These are phyloP conservation scores for Mactra quadrangularis DNA, from an alignment of 1,140 invertebrate species.

Conservation along the genomic window DNA sequence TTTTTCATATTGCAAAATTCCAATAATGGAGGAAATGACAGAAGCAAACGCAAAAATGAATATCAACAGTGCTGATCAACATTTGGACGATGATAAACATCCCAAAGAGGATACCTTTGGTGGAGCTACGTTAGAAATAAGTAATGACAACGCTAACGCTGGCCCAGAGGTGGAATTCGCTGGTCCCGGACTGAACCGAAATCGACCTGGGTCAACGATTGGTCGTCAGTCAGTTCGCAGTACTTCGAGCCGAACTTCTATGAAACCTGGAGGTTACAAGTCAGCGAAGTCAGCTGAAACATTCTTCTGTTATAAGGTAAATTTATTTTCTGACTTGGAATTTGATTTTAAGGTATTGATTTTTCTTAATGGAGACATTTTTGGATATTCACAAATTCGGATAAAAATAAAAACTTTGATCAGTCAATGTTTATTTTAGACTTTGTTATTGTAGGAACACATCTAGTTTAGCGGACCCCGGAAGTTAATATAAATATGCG, in stretches of 20 bases:
- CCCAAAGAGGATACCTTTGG: slow-evolving; percentile 66
- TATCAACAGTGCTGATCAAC: background rate
- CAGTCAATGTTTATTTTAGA: too few relatives aligned
- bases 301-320: slow-evolving; percentile 77
- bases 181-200: slow-evolving; percentile 56
- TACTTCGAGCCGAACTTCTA: slow-evolving; percentile 66
- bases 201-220: slow-evolving; percentile 71
- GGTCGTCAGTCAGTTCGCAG: slow-evolving; percentile 68
- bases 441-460: too few relatives aligned
- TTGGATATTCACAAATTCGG: background rate
- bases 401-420: too few relatives aligned
- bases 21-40: slow-evolving; percentile 33
- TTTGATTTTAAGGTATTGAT: background rate
- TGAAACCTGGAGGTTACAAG: slow-evolving; percentile 66
- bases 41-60: background rate
- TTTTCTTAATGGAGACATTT: background rate
- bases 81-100: slow-evolving; percentile 70
- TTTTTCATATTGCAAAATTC: slow-evolving; percentile 2
- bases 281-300: slow-evolving; percentile 56
- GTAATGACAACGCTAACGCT: slow-evolving; percentile 43
- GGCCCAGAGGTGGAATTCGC: slow-evolving; percentile 53
- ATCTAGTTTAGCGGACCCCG: too few relatives aligned
- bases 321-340: background rate
- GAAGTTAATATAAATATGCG: too few relatives aligned
- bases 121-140: slow-evolving; percentile 71